These are phyloP conservation scores for Theristicus caerulescens DNA, from an alignment of 2,113 vertebrate genomes.

Conservation along the genomic window DNA sequence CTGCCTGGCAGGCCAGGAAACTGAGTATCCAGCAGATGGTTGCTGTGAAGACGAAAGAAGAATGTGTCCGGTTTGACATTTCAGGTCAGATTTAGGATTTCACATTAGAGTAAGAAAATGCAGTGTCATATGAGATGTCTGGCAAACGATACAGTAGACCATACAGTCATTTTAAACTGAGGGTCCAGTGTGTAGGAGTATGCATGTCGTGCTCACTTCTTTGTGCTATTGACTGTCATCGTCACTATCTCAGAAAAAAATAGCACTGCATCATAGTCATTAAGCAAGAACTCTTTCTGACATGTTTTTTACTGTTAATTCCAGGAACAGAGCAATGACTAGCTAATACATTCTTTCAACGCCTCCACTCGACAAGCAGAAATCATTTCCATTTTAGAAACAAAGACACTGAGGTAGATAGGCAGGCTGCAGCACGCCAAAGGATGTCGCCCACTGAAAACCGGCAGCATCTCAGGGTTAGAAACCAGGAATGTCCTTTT, in stretches of 20 bases:
- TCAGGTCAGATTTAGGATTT: not conserved
- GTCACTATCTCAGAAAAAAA: not conserved
- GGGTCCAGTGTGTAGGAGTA: not conserved
- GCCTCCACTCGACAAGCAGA: not conserved
- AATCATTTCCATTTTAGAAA: not conserved
- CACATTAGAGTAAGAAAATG: not conserved
- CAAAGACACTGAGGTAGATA: not conserved
- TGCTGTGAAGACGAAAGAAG: not conserved
- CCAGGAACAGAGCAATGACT: not conserved
- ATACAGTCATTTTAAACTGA: not conserved
- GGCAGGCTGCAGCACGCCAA: not conserved
- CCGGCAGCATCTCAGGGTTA: not conserved
- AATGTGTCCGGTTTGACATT: not conserved
- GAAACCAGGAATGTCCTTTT: not conserved
- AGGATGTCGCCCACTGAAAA: not conserved
- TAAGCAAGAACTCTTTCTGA: not conserved
- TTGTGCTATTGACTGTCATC: not conserved
- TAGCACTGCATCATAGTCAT: not conserved
- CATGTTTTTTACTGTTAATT: not conserved
- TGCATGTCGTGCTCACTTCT: accelerated
- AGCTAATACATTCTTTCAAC: not conserved
- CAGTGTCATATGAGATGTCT: not conserved
- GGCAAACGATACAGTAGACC: not conserved
- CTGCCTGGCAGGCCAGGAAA: not conserved
- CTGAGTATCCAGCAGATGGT: not conserved